These are phyloP conservation scores for Strigamia transsilvanica DNA, from an alignment of 2,888 invertebrate genomes.

Conservation along the genomic window DNA sequence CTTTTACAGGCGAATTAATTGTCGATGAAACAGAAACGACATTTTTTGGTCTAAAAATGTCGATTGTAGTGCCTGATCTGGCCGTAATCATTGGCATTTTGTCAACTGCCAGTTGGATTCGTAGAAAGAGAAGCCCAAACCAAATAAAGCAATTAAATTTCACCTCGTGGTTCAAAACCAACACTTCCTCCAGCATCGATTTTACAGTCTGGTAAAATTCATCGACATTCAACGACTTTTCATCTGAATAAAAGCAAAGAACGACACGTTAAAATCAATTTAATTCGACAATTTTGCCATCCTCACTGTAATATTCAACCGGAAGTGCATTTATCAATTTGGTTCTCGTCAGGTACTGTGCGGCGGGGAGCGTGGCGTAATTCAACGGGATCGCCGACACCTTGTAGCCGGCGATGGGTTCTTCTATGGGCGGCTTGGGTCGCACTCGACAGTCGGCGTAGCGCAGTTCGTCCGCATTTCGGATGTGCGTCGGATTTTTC, in stretches of 20 bases:
- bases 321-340: slow-evolving; percentile 32
- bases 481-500: background rate
- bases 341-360: background rate
- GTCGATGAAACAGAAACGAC: too few relatives aligned
- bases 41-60: too few relatives aligned
- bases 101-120: too few relatives aligned
- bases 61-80: too few relatives aligned
- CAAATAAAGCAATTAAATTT: background rate
- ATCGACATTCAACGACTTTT: background rate
- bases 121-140: too few relatives aligned
- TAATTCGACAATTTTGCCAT: background rate
- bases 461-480: background rate
- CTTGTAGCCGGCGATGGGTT: background rate
- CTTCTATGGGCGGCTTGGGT: background rate
- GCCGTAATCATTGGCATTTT: too few relatives aligned
- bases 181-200: background rate
- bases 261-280: background rate
- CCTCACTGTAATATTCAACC: background rate
- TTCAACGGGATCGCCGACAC: background rate
- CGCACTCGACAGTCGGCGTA: background rate
- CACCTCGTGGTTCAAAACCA: background rate
- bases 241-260: background rate
- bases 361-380: background rate
- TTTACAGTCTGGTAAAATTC: background rate
- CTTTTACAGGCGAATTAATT: too few relatives aligned